Percentiles rank a stretch among this genome's conserved stretches.
These are phyloP conservation scores for Noturus placidus DNA, from an alignment of 2,113 vertebrate species.

Conservation along the genomic window DNA sequence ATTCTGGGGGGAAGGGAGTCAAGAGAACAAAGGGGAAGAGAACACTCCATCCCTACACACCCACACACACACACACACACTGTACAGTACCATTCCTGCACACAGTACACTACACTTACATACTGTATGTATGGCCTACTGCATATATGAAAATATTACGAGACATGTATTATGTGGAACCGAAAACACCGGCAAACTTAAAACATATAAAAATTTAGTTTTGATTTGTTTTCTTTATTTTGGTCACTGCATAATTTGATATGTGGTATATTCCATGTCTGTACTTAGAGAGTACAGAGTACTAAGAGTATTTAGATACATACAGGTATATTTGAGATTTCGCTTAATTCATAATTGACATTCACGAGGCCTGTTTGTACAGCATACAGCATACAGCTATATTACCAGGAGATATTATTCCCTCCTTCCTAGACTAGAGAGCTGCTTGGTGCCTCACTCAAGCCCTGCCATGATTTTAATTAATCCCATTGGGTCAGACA, in stretches of 20 bases:
- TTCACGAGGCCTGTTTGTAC: constrained; percentile 65
- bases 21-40: not conserved
- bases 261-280: not conserved
- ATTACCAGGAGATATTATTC: constrained; percentile 50
- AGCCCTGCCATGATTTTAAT: constrained; percentile 39
- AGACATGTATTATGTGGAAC: not conserved
- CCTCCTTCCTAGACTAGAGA: constrained; percentile 28
- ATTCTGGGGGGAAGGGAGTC: not conserved
- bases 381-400: constrained; percentile 57
- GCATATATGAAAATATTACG: not conserved
- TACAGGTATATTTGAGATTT: not conserved
- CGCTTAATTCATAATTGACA: constrained; percentile 69
- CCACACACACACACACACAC: not conserved
- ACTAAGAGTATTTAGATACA: too few relatives aligned
- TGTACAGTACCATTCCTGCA: not conserved
- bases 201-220: too few relatives aligned
- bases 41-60: not conserved
- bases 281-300: too few relatives aligned
- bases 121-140: not conserved
- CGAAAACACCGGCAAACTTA: not conserved
- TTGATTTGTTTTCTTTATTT: too few relatives aligned
- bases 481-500: constrained; percentile 36
- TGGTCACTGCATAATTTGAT: too few relatives aligned
- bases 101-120: not conserved
- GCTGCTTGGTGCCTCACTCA: constrained; percentile 3